Percentiles rank a stretch among this genome's conserved stretches.
Evolutionary conservation across 2,888 invertebrate genomes (phyloP).

Genomic region (Diploptera punctata): DNA sequence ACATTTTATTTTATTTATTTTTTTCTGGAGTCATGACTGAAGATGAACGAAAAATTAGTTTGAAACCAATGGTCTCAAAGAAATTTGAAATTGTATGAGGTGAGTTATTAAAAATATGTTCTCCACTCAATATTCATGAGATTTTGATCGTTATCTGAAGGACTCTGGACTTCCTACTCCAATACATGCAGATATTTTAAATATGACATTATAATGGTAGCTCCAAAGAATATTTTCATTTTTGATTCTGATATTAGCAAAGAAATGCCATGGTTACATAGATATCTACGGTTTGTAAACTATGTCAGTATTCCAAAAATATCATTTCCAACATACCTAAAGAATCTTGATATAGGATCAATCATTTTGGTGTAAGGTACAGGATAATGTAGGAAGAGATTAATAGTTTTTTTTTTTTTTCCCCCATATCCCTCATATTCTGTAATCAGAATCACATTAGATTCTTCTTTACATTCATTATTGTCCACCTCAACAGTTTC

Average conservation of each 20-base stretch:
- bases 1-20: no score
- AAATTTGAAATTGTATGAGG: no score
- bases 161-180: background rate
- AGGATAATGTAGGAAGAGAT: background rate
- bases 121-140: no score
- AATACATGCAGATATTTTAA: background rate
- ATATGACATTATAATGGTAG: background rate
- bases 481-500: background rate
- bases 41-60: no score
- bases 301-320: background rate
- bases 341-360: background rate
- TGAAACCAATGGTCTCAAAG: no score
- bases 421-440: background rate
- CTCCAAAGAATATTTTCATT: background rate
- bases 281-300: background rate
- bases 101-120: no score
- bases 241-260: background rate
- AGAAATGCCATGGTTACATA: background rate
- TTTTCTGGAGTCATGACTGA: no score
- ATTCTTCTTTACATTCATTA: background rate
- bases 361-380: background rate
- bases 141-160: background rate
- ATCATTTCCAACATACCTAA: background rate
- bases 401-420: background rate
- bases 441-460: background rate